Conservation (phyloP, 2,113 vertebrate genomes). For the Ptychochromis oligacanthus region DNA sequence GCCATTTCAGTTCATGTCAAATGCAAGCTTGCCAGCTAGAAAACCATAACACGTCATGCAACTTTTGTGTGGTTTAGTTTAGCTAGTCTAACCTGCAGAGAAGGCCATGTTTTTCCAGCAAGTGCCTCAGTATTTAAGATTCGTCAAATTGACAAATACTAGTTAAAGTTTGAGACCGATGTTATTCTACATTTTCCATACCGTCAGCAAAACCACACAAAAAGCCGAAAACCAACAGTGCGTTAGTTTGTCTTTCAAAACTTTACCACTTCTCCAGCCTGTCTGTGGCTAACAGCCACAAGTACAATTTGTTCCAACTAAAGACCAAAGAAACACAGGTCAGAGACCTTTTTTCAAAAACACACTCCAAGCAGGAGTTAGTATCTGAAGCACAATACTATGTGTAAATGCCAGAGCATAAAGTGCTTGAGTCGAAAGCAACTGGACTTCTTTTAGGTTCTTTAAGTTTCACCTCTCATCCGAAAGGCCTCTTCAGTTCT, state of each 20-base stretch:
- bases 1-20: neutral
- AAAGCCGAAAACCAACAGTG: slow-evolving; percentile 8
- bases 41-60: neutral
- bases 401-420: neutral
- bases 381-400: neutral
- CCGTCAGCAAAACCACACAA: slow-evolving; percentile 8
- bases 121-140: neutral
- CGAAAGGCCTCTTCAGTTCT: neutral
- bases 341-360: neutral
- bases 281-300: neutral
- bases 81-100: neutral
- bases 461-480: neutral
- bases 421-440: neutral
- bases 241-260: neutral
- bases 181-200: slow-evolving; percentile 29
- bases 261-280: slow-evolving; percentile 30
- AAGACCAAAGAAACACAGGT: neutral
- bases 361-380: neutral
- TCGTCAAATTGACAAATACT: neutral
- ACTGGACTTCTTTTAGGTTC: neutral
- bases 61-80: neutral
- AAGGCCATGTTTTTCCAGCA: neutral
- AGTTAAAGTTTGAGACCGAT: neutral
- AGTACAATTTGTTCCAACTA: neutral
- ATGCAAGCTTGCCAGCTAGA: neutral